A percentile compares a stretch with the other conserved stretches of the same genome.
Conservation (phyloP, 2,797 vertebrate genomes). For the Synaphobranchus kaupii region DNA sequence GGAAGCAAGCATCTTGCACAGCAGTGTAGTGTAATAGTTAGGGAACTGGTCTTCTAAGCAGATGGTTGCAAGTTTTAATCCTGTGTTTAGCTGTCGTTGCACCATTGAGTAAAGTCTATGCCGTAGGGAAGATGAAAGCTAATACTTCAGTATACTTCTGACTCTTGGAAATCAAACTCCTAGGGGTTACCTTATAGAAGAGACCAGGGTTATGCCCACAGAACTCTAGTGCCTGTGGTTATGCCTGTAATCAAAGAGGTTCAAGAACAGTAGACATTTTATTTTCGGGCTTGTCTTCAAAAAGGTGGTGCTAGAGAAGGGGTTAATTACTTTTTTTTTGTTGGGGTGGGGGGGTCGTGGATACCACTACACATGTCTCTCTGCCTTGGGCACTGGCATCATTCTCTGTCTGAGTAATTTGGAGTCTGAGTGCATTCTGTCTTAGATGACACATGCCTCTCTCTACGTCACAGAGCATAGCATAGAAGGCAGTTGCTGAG, state of each 20-base stretch:
- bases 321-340: not conserved
- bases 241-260: too few species aligned
- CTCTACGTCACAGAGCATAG: not conserved
- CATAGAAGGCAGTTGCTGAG: not conserved
- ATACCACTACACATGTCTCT: not conserved
- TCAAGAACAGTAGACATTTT: too few species aligned
- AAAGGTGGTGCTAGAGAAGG: too few species aligned
- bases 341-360: not conserved
- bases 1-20: not conserved
- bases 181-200: too few species aligned
- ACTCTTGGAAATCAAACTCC: too few species aligned
- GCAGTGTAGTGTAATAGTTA: not conserved
- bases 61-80: not conserved
- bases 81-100: not conserved
- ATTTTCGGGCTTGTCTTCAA: too few species aligned
- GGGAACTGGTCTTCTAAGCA: not conserved
- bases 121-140: not conserved
- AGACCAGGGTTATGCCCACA: too few species aligned
- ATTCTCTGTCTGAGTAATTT: not conserved
- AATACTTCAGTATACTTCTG: too few species aligned
- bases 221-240: too few species aligned
- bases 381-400: not conserved
- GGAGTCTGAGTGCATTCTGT: not conserved
- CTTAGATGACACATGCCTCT: not conserved
- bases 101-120: not conserved